Evolutionary conservation across 2,888 invertebrate species (phyloP), one percentile per base, ranked within the genome.

Genomic region (Ditylenchus weischeri): DNA sequence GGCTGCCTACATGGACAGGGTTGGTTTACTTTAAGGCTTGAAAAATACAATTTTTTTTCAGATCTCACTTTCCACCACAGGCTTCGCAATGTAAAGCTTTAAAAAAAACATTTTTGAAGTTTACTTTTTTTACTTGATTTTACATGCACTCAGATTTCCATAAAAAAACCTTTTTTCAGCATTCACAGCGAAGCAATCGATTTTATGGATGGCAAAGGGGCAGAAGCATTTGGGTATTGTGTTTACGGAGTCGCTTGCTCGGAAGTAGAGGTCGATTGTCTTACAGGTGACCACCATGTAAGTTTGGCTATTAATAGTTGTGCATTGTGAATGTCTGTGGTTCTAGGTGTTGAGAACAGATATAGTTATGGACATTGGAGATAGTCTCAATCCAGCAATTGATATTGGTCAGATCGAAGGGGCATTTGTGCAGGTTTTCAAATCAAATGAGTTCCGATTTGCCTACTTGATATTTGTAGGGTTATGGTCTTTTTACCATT

Each of bases 351-450:
- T 92, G 48, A 87, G 90, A 79, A 90, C 91, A 0, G 93, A 95
- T 80, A 93, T 95, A 76, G 93, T 95, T 0, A 94, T 95, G 94
- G 95, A 95, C 85, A 87, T 95, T 75, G 94, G 94, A 0, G 89
- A 91, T 76, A 93, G 93, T 84, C 85, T 95, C 65, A 95, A 95
- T 85, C 95, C 95, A 5, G 93, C 94, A 0, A 92, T 95, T 73
- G 95, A 95, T 79, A 90, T 95, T 76, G 95, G 94, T 0, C 95
- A 95, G 86, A 90, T 95, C 19, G 95, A 95, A 85, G 95, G 95
- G 3, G 95, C 88, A 0, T 95, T 93, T 79, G 87, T 92, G 82
- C 93, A 94, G 83, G 84, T 84, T 38, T 15, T 48, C 23, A 47
- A 50, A 64, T 38, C 3, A 18, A 38, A 19, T 36, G 36, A 38